phyloP scores from a whole-genome alignment of 2,113 vertebrate species.

The Corythornis madagascariensis region DNA sequence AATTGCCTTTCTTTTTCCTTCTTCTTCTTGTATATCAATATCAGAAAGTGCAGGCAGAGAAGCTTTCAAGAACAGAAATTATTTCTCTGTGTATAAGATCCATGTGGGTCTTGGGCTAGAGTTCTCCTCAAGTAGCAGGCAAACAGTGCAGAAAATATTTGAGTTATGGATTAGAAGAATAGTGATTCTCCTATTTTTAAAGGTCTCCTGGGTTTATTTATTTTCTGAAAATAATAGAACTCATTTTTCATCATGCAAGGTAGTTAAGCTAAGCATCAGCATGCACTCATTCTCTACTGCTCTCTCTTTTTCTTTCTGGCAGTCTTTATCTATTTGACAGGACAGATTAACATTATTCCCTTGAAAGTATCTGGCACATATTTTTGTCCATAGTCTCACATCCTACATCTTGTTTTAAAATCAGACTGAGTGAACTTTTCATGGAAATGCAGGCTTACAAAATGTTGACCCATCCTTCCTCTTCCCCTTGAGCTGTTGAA shows the following conservation, averaged over 20 bases:
- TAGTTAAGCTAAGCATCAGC: slow-evolving; percentile 3
- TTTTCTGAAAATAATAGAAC: slow-evolving; percentile 29
- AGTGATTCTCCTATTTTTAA: slow-evolving; percentile 5
- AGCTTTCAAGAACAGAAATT: not conserved
- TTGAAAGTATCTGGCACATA: not conserved
- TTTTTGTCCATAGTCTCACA: not conserved
- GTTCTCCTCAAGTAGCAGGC: not conserved
- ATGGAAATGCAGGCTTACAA: not conserved
- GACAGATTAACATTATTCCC: not conserved
- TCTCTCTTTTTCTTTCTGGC: slow-evolving; percentile 2
- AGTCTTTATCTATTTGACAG: slow-evolving; percentile 18
- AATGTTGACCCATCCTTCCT: slow-evolving; percentile 3
- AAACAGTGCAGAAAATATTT: slow-evolving; percentile 1
- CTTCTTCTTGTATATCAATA: not conserved
- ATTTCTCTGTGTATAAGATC: not conserved
- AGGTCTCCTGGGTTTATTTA: not conserved
- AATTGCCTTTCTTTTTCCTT: not conserved
- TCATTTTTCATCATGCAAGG: slow-evolving; percentile 30
- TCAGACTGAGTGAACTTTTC: not conserved
- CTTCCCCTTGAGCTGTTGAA: slow-evolving; percentile 13
- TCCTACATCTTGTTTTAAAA: not conserved
- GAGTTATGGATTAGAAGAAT: slow-evolving; percentile 1
- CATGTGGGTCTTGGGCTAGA: not conserved
- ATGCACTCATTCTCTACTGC: not conserved
- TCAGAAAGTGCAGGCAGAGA: not conserved